These are phyloP conservation scores for Synergus itoensis DNA, from an alignment of 2,888 invertebrate species.

Conservation along the genomic window DNA sequence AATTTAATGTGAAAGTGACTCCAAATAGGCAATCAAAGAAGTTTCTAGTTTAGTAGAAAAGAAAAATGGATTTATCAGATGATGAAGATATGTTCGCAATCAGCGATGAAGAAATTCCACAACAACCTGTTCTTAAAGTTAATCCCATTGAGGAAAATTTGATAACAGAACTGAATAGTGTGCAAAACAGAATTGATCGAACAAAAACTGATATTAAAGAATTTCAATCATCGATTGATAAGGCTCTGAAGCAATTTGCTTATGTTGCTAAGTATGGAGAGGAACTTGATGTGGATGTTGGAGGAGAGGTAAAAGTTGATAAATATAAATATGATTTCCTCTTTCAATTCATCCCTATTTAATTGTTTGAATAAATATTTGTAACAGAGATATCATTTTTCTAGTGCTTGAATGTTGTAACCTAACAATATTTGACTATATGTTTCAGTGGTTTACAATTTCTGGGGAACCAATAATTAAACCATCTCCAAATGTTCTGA, in stretches of 20 bases:
- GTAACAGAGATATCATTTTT: slow-evolving; percentile 7
- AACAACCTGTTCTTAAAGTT: slow-evolving; percentile 18
- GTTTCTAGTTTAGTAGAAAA: neutral
- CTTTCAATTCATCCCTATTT: too few relatives aligned
- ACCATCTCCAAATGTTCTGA: slow-evolving; percentile 36
- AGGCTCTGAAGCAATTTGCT: slow-evolving; percentile 60
- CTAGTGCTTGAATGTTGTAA: neutral
- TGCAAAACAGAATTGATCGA: slow-evolving; percentile 60
- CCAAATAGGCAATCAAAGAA: neutral
- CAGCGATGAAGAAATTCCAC: slow-evolving; percentile 54
- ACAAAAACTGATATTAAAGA: slow-evolving; percentile 60
- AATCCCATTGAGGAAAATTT: slow-evolving; percentile 70
- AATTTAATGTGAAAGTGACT: neutral
- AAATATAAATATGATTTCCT: too few relatives aligned
- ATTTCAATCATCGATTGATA: slow-evolving; percentile 53
- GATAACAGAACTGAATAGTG: slow-evolving; percentile 60
- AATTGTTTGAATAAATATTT: slow-evolving; percentile 14
- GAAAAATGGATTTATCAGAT: slow-evolving; percentile 47
- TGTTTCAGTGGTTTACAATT: slow-evolving; percentile 63
- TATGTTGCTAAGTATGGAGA: slow-evolving; percentile 57
- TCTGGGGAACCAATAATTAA: slow-evolving; percentile 65
- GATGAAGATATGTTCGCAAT: slow-evolving; percentile 64
- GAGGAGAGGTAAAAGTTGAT: slow-evolving; percentile 61
- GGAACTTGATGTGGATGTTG: slow-evolving; percentile 62
- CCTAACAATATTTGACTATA: slow-evolving; percentile 29